Evolutionary conservation across 64 coral and sea anemone species (phyloP).

Genomic region (Catalaphyllia jardinei): DNA sequence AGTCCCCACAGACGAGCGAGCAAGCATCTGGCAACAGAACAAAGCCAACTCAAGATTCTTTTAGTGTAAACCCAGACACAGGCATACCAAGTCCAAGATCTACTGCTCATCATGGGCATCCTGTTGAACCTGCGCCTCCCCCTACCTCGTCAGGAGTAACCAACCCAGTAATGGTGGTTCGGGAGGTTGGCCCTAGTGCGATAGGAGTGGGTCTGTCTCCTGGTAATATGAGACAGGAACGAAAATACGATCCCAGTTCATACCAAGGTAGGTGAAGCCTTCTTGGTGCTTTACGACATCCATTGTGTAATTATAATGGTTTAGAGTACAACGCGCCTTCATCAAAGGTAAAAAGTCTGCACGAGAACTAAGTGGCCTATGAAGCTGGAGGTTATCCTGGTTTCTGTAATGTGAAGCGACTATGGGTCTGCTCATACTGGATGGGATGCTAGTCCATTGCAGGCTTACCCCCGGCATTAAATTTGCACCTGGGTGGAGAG

Average conservation of each 20-base stretch:
- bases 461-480: too few relatives aligned
- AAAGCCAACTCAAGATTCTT: neutral
- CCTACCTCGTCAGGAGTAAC: slow-evolving; percentile 25
- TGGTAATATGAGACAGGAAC: neutral
- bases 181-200: slow-evolving; percentile 49
- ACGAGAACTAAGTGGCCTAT: too few relatives aligned
- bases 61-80: slow-evolving; percentile 51
- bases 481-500: too few relatives aligned
- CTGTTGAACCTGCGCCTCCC: slow-evolving; percentile 59
- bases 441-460: too few relatives aligned
- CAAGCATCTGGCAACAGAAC: neutral
- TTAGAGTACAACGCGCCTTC: too few relatives aligned
- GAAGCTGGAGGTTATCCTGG: too few relatives aligned
- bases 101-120: slow-evolving; percentile 36
- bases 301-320: too few relatives aligned
- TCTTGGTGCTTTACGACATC: too few relatives aligned
- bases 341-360: too few relatives aligned
- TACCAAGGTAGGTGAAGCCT: slow-evolving; percentile 15
- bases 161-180: slow-evolving; percentile 37
- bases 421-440: too few relatives aligned
- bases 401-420: too few relatives aligned
- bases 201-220: slow-evolving; percentile 39
- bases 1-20: neutral
- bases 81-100: slow-evolving; percentile 66
- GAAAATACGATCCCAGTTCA: slow-evolving; percentile 40